phyloP scores from a whole-genome alignment of 2,888 invertebrate genomes.

The Drosophila falleni region DNA sequence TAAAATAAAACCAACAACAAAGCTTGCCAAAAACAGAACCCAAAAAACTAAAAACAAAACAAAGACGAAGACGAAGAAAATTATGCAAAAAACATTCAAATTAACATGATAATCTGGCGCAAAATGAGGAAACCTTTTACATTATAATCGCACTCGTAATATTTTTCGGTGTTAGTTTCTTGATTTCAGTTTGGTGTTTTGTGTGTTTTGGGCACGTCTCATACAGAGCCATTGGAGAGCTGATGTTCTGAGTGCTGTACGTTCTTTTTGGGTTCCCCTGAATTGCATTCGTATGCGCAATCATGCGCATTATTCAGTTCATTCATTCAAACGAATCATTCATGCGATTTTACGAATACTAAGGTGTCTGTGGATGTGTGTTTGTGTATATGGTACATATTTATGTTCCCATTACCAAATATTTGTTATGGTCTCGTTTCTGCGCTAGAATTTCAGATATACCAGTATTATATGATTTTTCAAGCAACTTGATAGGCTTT shows the following conservation, averaged over 20 bases:
- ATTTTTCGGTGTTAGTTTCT: constrained; percentile 32
- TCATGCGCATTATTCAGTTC: constrained; percentile 67
- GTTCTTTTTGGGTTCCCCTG: constrained; percentile 25
- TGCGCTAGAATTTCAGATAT: constrained; percentile 12
- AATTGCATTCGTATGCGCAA: constrained; percentile 53
- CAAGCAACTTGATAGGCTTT: neutral
- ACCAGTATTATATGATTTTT: neutral
- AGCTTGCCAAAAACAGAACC: constrained; percentile 41
- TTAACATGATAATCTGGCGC: constrained; percentile 66
- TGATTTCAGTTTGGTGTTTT: constrained; percentile 11
- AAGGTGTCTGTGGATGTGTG: constrained; percentile 1
- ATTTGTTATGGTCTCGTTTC: constrained; percentile 30
- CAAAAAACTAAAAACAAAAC: constrained; percentile 22
- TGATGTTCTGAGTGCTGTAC: constrained; percentile 4
- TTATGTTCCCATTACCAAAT: constrained; percentile 49
- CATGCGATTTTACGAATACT: constrained; percentile 47
- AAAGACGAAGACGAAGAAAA: constrained; percentile 24
- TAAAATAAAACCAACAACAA: constrained; percentile 30
- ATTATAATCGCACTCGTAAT: constrained; percentile 37
- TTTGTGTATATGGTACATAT: constrained; percentile 1
- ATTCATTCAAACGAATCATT: constrained; percentile 61
- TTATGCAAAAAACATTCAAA: constrained; percentile 53
- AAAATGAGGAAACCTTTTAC: constrained; percentile 53
- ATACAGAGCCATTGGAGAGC: constrained; percentile 23
- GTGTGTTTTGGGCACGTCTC: constrained; percentile 33